Evolutionary conservation across 2,113 vertebrate genomes (phyloP).

Genomic region (Larimichthys polyactis): DNA sequence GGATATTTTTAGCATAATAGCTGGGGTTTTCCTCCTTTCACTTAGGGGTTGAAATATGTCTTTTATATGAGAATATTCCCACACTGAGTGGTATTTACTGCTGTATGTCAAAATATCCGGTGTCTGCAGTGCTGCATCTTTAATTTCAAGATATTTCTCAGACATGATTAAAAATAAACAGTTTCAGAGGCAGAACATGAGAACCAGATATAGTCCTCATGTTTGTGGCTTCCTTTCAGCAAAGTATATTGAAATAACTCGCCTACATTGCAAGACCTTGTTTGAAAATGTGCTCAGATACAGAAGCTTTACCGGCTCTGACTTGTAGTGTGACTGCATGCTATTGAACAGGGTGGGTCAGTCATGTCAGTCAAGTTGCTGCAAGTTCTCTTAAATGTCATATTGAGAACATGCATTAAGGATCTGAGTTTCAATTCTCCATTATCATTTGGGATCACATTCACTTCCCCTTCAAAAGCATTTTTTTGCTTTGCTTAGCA

Average conservation of each 20-base stretch:
- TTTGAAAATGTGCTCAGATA: not conserved
- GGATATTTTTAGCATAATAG: not conserved
- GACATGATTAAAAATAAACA: conserved; percentile 42
- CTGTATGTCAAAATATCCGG: not conserved
- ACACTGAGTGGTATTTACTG: not conserved
- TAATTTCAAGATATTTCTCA: conserved; percentile 38
- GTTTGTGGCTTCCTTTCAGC: not conserved
- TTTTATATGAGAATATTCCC: conserved; percentile 23
- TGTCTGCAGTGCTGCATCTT: not conserved
- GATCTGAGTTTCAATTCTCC: conserved; percentile 61
- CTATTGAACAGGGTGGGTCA: not conserved
- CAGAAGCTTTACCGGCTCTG: not conserved
- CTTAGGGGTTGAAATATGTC: conserved; percentile 1
- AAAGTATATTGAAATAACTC: not conserved
- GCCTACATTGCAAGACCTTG: not conserved
- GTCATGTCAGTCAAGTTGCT: not conserved
- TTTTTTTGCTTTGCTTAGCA: conserved; percentile 31
- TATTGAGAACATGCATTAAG: not conserved
- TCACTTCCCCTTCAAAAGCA: conserved; percentile 22
- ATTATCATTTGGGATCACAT: conserved; percentile 22
- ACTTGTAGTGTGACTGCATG: no score
- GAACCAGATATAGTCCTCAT: not conserved
- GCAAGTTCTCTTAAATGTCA: not conserved
- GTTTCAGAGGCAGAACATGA: not conserved
- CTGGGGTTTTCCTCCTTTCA: not conserved